phyloP scores from a whole-genome alignment of 2,797 vertebrate species.

The Chloroceryle amazona region DNA sequence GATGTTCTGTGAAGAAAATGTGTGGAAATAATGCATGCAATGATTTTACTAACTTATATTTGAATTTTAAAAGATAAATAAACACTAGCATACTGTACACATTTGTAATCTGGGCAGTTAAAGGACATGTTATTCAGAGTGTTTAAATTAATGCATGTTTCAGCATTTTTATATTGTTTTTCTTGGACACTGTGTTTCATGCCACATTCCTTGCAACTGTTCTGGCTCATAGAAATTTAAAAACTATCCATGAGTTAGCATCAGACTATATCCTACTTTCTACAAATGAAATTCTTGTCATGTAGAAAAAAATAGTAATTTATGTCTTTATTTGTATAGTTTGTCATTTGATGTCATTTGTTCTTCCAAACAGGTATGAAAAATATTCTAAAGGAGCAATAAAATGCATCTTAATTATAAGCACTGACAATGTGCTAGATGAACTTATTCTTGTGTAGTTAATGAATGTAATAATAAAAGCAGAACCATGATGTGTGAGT shows the following conservation, averaged over 20 bases:
- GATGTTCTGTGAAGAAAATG: slow-evolving; percentile 6
- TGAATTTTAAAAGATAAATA: slow-evolving; percentile 57
- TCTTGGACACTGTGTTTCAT: slow-evolving; percentile 3
- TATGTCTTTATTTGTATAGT: neutral
- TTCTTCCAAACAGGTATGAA: neutral
- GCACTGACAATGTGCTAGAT: neutral
- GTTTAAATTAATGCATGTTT: slow-evolving; percentile 49
- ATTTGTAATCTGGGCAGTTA: slow-evolving; percentile 22
- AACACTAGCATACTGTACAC: slow-evolving; percentile 9
- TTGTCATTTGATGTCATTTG: neutral
- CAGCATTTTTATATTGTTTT: slow-evolving; percentile 32
- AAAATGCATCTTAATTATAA: neutral
- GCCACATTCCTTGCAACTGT: slow-evolving; percentile 21
- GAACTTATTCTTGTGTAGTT: neutral
- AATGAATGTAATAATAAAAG: neutral
- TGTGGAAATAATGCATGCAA: neutral
- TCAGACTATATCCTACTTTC: neutral
- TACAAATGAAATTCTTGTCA: neutral
- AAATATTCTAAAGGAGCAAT: neutral
- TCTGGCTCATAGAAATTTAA: slow-evolving; percentile 6
- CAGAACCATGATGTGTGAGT: neutral
- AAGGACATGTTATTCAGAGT: neutral
- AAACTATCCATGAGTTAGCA: slow-evolving; percentile 13
- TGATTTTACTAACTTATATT: slow-evolving; percentile 50
- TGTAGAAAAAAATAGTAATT: neutral